phyloP scores from a whole-genome alignment of 2,797 vertebrate genomes.

The Brachymystax lenok region DNA sequence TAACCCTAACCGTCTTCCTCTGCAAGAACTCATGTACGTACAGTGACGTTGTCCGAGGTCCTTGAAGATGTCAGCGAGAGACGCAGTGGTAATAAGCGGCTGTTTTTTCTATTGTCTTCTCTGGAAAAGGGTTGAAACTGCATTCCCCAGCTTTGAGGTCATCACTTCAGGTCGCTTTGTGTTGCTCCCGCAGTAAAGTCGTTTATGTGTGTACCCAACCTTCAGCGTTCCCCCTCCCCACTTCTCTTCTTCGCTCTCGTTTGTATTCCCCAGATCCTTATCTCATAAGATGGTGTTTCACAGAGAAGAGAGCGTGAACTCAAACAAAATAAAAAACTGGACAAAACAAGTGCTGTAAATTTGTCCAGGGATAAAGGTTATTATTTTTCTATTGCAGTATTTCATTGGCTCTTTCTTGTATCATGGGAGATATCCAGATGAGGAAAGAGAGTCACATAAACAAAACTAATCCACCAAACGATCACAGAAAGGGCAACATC shows the following conservation, averaged over 20 bases:
- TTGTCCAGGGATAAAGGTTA: neutral
- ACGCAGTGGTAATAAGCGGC: slow-evolving; percentile 6
- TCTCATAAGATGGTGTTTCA: slow-evolving; percentile 39
- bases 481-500: neutral
- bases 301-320: slow-evolving; percentile 20
- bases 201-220: slow-evolving; percentile 52
- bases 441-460: neutral
- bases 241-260: neutral
- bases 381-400: neutral
- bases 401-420: neutral
- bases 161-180: slow-evolving; percentile 64
- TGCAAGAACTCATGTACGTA: neutral
- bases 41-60: neutral
- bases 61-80: slow-evolving; percentile 10
- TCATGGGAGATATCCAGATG: neutral
- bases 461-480: neutral
- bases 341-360: neutral
- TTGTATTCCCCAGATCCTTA: neutral
- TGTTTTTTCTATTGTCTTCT: slow-evolving; percentile 22
- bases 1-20: slow-evolving; percentile 5
- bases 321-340: slow-evolving; percentile 20
- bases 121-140: slow-evolving; percentile 26
- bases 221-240: slow-evolving; percentile 26
- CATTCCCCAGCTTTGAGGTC: slow-evolving; percentile 69
- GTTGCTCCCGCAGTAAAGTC: slow-evolving; percentile 68